Percentiles rank a stretch among this genome's conserved stretches.
These are phyloP conservation scores for Scortum barcoo DNA, from an alignment of 2,113 vertebrate species.

Conservation along the genomic window DNA sequence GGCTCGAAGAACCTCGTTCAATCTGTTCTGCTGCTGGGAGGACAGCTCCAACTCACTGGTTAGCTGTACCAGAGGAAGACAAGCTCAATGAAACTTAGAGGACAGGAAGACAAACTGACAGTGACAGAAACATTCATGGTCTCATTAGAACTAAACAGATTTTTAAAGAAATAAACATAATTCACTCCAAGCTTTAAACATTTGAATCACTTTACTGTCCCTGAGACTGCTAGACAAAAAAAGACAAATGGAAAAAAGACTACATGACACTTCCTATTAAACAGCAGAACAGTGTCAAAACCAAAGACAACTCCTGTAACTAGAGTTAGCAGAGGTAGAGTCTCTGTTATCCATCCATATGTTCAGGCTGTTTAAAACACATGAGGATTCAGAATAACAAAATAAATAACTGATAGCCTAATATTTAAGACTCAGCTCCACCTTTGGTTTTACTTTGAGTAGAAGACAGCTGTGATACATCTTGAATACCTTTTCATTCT, in stretches of 20 bases:
- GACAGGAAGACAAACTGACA: background rate
- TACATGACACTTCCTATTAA: no score
- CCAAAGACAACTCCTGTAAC: background rate
- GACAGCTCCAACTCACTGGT: slow-evolving; percentile 89
- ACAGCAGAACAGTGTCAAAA: background rate
- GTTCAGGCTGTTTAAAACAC: no score
- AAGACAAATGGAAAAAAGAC: background rate
- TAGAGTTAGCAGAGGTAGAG: no score
- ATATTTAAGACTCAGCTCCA: no score
- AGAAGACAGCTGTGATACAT: background rate
- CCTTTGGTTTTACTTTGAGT: background rate
- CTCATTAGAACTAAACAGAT: background rate
- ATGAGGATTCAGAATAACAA: no score
- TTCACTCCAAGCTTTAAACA: background rate
- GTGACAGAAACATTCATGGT: background rate
- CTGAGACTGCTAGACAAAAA: background rate
- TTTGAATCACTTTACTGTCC: background rate
- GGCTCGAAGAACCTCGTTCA: slow-evolving; percentile 93
- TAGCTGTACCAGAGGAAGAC: slow-evolving; percentile 78
- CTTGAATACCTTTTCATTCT: no score
- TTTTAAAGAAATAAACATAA: background rate
- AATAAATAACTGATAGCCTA: no score
- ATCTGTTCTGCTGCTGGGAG: slow-evolving; percentile 88
- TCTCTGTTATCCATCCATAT: no score
- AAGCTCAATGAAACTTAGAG: background rate